Evolutionary conservation across 1,140 invertebrate species (phyloP).

Genomic region (Leptopilina clavipes): DNA sequence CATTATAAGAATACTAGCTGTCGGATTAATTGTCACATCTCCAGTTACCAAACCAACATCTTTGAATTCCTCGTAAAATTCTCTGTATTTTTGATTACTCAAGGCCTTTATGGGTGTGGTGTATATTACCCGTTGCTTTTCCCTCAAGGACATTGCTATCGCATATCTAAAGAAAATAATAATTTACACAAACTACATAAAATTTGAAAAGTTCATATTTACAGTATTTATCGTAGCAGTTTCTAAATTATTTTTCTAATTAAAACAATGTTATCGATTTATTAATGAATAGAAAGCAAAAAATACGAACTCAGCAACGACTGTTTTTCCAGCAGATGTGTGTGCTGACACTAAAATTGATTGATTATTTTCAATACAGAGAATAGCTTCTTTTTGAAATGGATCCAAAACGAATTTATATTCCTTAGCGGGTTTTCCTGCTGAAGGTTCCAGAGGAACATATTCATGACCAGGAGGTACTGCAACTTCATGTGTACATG

Average conservation of each 20-base stretch:
- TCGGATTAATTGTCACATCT: constrained; percentile 99
- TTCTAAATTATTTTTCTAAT: neutral
- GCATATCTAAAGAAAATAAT: constrained; percentile 78
- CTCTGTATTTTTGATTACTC: constrained; percentile 99
- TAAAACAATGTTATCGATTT: constrained; percentile 18
- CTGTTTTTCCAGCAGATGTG: constrained; percentile 99
- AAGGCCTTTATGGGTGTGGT: constrained; percentile 99
- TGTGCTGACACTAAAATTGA: constrained; percentile 99
- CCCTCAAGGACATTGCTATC: constrained; percentile 82
- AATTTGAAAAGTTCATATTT: no score
- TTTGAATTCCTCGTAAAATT: constrained; percentile 97
- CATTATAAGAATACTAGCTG: constrained; percentile 98
- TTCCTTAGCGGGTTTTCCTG: constrained; percentile 88
- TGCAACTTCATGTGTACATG: constrained; percentile 95
- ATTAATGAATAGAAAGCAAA: constrained; percentile 39
- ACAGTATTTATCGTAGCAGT: no score
- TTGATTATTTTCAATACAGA: constrained; percentile 98
- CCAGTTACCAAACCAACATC: constrained; percentile 99
- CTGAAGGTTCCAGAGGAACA: constrained; percentile 79
- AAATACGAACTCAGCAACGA: constrained; percentile 94
- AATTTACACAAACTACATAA: no score
- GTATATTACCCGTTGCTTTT: constrained; percentile 95
- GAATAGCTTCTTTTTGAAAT: constrained; percentile 98
- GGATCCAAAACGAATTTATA: constrained; percentile 98
- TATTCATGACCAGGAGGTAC: constrained; percentile 91